A percentile compares a stretch with the other conserved stretches of the same genome.
phyloP scores from a whole-genome alignment of 2,797 vertebrate species.

The Mionectes olivaceus region DNA sequence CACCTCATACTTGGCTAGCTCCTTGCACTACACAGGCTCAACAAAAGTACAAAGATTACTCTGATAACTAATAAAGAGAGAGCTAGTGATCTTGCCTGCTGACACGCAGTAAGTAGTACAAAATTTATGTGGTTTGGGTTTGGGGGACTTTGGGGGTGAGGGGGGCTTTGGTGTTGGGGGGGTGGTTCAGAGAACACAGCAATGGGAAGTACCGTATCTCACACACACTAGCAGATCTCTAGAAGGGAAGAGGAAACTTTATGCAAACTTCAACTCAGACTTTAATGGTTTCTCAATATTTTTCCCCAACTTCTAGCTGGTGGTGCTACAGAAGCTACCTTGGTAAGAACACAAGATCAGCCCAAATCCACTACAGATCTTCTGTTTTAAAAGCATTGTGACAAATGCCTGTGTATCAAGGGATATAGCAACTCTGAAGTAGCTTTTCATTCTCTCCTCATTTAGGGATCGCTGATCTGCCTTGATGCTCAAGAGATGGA shows the following conservation, averaged over 20 bases:
- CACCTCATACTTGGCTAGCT: neutral
- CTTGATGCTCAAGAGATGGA: neutral
- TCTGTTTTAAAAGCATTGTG: neutral
- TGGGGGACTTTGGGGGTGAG: accelerated
- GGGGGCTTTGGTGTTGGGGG: neutral
- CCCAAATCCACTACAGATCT: neutral
- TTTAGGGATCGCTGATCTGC: slow-evolving; percentile 6
- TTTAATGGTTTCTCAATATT: neutral
- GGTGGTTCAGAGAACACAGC: neutral
- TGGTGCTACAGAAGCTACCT: neutral
- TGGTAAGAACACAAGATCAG: neutral
- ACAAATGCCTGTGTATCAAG: neutral
- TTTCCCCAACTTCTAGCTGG: neutral
- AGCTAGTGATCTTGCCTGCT: neutral
- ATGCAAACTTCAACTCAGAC: neutral
- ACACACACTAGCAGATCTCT: neutral
- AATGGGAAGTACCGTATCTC: neutral
- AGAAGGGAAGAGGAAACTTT: neutral
- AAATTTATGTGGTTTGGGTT: neutral
- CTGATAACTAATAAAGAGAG: neutral
- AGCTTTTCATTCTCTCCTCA: neutral
- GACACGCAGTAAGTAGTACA: neutral
- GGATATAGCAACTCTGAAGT: neutral
- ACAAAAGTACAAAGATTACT: neutral
- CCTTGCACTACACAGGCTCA: neutral